A percentile compares a stretch with the other conserved stretches of the same genome.
Conservation (phyloP, 2,888 invertebrate species). For the Mimumesa dahlbomi region DNA sequence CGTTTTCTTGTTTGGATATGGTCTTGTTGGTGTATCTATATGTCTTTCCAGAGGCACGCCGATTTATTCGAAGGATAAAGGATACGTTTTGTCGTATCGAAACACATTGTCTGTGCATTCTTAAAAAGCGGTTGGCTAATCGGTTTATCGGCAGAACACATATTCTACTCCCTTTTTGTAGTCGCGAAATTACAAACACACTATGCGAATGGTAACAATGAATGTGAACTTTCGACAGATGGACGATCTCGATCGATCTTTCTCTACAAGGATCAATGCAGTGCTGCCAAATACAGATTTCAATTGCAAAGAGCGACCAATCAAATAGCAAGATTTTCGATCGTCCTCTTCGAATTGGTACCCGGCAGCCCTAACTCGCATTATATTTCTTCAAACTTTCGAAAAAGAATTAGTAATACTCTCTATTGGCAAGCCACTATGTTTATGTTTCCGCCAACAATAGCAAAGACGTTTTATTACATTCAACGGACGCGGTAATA, state of each 20-base stretch:
- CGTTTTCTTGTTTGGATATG: conserved; percentile 35
- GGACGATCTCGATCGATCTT: conserved; percentile 10
- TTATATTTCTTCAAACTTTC: too few species aligned
- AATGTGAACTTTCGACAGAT: not conserved
- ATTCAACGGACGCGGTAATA: too few species aligned
- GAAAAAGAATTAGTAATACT: too few species aligned
- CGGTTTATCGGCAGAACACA: not conserved
- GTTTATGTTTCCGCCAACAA: too few species aligned
- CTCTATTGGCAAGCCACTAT: too few species aligned
- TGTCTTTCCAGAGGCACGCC: conserved; percentile 12
- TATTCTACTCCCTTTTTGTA: not conserved
- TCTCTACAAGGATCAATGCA: not conserved
- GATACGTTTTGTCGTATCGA: not conserved
- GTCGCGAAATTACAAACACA: not conserved
- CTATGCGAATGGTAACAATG: not conserved
- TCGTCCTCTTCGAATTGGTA: not conserved
- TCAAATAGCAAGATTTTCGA: not conserved
- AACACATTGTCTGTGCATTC: not conserved
- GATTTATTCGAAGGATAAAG: conserved; percentile 1
- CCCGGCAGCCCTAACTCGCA: too few species aligned
- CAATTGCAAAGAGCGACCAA: not conserved
- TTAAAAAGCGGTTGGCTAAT: not conserved
- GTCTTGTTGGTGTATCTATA: too few species aligned
- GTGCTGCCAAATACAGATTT: conserved; percentile 7
- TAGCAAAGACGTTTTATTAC: too few species aligned